Percentiles rank a stretch among this genome's conserved stretches.
Evolutionary conservation across 2,888 invertebrate species (phyloP).

Genomic region (Exephanes ischioxanthus): DNA sequence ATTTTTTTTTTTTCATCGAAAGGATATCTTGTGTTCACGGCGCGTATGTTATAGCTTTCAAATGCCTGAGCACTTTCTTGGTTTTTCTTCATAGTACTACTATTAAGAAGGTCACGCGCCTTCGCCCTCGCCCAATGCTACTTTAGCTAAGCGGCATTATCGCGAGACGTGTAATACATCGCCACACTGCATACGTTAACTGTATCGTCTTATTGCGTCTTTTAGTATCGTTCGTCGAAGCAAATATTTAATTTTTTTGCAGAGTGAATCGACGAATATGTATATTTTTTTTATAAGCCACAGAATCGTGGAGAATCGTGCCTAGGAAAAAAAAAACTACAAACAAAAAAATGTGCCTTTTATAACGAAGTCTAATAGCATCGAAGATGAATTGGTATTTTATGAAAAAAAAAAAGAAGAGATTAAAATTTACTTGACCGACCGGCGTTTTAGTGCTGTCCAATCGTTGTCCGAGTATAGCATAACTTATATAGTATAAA

Average conservation of each 20-base stretch:
- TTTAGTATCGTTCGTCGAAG: background rate
- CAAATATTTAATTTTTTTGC: slow-evolving; percentile 21
- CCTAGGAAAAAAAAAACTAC: background rate
- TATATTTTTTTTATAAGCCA: slow-evolving; percentile 31
- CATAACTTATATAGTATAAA: slow-evolving; percentile 50
- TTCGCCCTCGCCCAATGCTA: slow-evolving; percentile 3
- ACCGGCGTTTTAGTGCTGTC: slow-evolving; percentile 58
- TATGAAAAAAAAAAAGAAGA: slow-evolving; percentile 28
- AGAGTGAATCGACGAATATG: background rate
- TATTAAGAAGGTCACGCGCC: slow-evolving; percentile 7
- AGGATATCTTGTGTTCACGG: slow-evolving; percentile 82
- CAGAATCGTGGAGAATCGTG: slow-evolving; percentile 15
- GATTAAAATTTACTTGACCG: slow-evolving; percentile 39
- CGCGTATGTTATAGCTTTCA: slow-evolving; percentile 74
- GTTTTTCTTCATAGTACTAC: slow-evolving; percentile 47
- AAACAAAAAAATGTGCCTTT: slow-evolving; percentile 55
- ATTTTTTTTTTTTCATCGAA: slow-evolving; percentile 66
- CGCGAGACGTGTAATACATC: slow-evolving; percentile 30
- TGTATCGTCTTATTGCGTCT: slow-evolving; percentile 32
- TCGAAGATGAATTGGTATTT: slow-evolving; percentile 44
- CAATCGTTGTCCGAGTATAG: slow-evolving; percentile 44
- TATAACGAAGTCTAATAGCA: slow-evolving; percentile 33
- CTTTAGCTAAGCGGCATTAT: slow-evolving; percentile 46
- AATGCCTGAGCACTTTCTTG: slow-evolving; percentile 70
- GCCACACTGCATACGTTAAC: slow-evolving; percentile 51